These are phyloP conservation scores for Chrysomela aeneicollis DNA, from an alignment of 2,888 invertebrate species.

Conservation along the genomic window DNA sequence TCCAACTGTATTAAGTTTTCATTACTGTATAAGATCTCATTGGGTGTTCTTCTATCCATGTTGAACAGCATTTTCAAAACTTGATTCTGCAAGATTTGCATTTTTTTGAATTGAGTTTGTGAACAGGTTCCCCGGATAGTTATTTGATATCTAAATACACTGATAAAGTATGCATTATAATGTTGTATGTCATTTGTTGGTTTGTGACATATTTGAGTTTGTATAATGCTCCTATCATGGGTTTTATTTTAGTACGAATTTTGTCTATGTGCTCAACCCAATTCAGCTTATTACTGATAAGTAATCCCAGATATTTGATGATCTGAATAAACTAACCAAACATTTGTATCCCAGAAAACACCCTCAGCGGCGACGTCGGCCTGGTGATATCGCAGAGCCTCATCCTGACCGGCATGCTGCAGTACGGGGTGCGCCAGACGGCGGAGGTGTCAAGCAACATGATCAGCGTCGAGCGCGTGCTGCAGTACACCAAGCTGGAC, in stretches of 20 bases:
- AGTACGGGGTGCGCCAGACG: conserved; percentile 80
- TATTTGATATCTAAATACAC: neutral
- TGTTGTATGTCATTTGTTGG: too few relatives aligned
- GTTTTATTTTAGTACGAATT: neutral
- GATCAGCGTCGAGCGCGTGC: conserved; percentile 83
- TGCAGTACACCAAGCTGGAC: conserved; percentile 79
- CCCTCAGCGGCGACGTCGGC: conserved; percentile 74
- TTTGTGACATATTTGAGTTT: neutral
- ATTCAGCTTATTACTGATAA: too few relatives aligned
- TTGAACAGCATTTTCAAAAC: too few relatives aligned
- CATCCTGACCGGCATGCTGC: conserved; percentile 81
- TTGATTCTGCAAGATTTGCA: neutral
- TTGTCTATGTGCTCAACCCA: too few relatives aligned
- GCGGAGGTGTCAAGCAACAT: conserved; percentile 81
- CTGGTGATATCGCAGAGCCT: conserved; percentile 77
- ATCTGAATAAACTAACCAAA: too few relatives aligned
- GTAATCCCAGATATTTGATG: neutral
- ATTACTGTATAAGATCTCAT: neutral
- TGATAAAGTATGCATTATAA: too few relatives aligned
- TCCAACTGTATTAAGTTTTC: too few relatives aligned
- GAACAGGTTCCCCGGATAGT: neutral
- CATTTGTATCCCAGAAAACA: conserved; percentile 10
- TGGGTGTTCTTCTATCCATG: too few relatives aligned
- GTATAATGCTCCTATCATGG: neutral
- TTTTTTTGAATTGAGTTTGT: neutral